These are phyloP conservation scores for Trachelus iudaicus DNA, from an alignment of 2,888 invertebrate species.

Conservation along the genomic window DNA sequence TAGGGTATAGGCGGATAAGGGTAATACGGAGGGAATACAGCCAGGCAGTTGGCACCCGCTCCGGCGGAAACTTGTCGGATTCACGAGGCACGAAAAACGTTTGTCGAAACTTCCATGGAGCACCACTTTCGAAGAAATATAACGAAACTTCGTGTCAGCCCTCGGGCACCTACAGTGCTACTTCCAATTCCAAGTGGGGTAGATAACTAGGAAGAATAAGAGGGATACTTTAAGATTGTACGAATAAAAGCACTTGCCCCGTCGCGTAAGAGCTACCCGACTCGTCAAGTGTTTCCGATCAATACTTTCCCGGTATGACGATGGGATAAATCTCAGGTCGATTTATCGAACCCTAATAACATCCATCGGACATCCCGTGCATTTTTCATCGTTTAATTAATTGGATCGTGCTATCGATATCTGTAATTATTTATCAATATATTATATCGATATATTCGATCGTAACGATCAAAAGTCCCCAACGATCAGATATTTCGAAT, in stretches of 20 bases:
- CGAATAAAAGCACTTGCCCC: not conserved
- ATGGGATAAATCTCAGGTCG: not conserved
- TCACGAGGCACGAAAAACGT: slow-evolving; percentile 1
- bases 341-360: not conserved
- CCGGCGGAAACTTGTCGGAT: not conserved
- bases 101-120: not conserved
- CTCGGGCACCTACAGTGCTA: not conserved
- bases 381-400: not conserved
- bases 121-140: slow-evolving; percentile 1
- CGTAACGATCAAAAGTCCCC: not conserved
- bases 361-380: not conserved
- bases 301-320: not conserved
- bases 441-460: not conserved
- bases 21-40: not conserved
- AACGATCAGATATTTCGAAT: not conserved
- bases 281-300: not conserved
- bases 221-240: not conserved
- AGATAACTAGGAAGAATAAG: not conserved
- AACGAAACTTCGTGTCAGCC: not conserved
- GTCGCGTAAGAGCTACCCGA: not conserved
- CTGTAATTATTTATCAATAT: not conserved
- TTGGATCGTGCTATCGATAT: not conserved
- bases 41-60: not conserved
- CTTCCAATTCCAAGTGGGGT: not conserved
- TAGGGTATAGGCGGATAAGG: not conserved